Percentiles rank a stretch among this genome's conserved stretches.
These are phyloP conservation scores for Bemisia tabaci DNA, from an alignment of 1,140 invertebrate genomes.

Conservation along the genomic window DNA sequence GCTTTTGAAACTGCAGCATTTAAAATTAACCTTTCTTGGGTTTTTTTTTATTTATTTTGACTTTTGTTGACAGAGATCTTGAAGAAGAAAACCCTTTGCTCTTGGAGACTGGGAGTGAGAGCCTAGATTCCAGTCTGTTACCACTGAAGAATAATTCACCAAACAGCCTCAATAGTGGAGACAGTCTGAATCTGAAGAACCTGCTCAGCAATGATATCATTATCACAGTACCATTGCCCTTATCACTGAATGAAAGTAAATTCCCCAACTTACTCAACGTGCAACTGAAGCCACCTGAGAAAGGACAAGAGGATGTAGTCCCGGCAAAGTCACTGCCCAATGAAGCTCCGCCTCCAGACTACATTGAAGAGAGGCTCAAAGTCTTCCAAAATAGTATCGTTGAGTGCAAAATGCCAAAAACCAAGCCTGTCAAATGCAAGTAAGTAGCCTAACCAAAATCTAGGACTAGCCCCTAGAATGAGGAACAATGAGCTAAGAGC, in stretches of 20 bases:
- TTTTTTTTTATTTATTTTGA: too few relatives aligned
- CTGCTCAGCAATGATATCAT: not conserved
- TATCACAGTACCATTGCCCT: not conserved
- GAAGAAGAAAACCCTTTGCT: not conserved
- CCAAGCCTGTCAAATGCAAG: too few relatives aligned
- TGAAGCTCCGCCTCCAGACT: not conserved
- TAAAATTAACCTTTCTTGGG: too few relatives aligned
- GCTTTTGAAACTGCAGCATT: too few relatives aligned
- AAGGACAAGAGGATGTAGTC: not conserved
- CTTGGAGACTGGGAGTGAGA: not conserved
- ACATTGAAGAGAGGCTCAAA: not conserved
- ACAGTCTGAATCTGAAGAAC: not conserved
- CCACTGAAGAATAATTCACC: not conserved
- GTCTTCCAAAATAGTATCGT: not conserved
- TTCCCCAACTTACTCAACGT: not conserved
- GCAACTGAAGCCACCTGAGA: not conserved
- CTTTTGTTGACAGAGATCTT: too few relatives aligned
- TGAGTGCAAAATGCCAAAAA: too few relatives aligned
- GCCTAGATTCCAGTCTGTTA: not conserved
- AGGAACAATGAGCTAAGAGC: too few relatives aligned
- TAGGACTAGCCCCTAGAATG: too few relatives aligned
- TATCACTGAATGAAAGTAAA: not conserved
- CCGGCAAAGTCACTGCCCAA: too few relatives aligned
- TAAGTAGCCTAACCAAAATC: too few relatives aligned
- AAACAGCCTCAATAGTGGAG: too few relatives aligned